These are phyloP conservation scores for Malurus leucopterus DNA, from an alignment of 2,797 vertebrate species.

Conservation along the genomic window DNA sequence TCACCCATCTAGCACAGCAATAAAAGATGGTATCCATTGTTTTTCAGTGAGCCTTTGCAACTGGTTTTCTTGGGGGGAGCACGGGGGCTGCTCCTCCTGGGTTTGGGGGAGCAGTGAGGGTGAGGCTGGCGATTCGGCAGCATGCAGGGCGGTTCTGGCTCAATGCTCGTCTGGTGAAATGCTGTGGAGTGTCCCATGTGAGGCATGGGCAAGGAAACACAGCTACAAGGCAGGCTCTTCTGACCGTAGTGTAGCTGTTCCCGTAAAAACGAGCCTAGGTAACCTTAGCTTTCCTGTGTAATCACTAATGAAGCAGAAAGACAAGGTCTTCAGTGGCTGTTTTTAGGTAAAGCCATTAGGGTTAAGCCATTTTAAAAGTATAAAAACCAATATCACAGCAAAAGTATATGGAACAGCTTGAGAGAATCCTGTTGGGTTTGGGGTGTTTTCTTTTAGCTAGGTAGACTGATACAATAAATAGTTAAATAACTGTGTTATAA, in stretches of 20 bases:
- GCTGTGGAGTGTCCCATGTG: conserved; percentile 45
- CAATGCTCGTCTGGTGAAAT: neutral
- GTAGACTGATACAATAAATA: neutral
- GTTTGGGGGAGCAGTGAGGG: neutral
- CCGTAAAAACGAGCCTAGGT: neutral
- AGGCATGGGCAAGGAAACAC: conserved; percentile 24
- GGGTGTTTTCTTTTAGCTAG: neutral
- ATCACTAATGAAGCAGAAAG: neutral
- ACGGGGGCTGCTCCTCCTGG: neutral
- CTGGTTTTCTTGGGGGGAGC: neutral
- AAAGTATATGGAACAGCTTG: neutral
- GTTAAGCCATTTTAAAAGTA: neutral
- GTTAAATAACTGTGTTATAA: neutral
- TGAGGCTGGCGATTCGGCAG: neutral
- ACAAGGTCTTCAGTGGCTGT: neutral
- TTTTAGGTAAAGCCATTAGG: neutral
- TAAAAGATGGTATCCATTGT: conserved; percentile 34
- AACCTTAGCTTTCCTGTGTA: neutral
- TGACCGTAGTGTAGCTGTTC: neutral
- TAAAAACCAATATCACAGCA: neutral
- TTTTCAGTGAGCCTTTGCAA: neutral
- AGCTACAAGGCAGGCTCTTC: neutral
- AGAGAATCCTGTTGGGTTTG: neutral
- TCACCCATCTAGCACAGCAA: neutral
- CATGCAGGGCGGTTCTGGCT: neutral